phyloP scores from a whole-genome alignment of 2,797 vertebrate species.

The Saxicola maurus region DNA sequence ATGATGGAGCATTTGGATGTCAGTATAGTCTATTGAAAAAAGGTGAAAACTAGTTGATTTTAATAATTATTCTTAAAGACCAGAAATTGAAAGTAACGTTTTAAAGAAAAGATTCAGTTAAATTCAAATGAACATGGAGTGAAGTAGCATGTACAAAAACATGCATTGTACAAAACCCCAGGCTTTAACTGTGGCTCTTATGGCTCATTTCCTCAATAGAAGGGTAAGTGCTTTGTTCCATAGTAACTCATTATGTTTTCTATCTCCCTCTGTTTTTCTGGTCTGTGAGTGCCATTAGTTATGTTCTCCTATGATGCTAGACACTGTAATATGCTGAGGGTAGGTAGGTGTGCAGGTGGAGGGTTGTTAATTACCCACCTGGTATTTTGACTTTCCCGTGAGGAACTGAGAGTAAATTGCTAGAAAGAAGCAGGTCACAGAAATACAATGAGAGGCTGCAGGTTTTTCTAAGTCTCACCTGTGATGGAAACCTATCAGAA shows the following conservation, averaged over 20 bases:
- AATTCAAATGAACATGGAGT: neutral
- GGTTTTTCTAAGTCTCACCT: neutral
- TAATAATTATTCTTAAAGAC: conserved; percentile 1
- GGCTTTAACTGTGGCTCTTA: neutral
- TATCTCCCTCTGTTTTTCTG: neutral
- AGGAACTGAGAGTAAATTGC: neutral
- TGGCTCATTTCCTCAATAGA: neutral
- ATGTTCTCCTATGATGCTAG: neutral
- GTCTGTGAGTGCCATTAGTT: neutral
- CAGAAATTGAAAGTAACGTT: conserved; percentile 16
- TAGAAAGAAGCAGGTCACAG: neutral
- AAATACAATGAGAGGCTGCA: neutral
- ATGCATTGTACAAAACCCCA: neutral
- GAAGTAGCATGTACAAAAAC: neutral
- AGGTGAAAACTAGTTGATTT: neutral
- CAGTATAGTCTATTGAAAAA: neutral
- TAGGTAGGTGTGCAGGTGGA: neutral
- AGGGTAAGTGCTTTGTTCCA: neutral
- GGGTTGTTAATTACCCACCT: neutral
- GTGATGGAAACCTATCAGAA: neutral
- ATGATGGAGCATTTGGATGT: neutral
- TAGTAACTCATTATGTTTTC: neutral
- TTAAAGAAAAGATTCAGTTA: neutral
- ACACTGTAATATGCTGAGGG: neutral
- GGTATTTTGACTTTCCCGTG: neutral